Conservation (phyloP, 2,888 invertebrate genomes). For the Drosophila stalkeri region DNA sequence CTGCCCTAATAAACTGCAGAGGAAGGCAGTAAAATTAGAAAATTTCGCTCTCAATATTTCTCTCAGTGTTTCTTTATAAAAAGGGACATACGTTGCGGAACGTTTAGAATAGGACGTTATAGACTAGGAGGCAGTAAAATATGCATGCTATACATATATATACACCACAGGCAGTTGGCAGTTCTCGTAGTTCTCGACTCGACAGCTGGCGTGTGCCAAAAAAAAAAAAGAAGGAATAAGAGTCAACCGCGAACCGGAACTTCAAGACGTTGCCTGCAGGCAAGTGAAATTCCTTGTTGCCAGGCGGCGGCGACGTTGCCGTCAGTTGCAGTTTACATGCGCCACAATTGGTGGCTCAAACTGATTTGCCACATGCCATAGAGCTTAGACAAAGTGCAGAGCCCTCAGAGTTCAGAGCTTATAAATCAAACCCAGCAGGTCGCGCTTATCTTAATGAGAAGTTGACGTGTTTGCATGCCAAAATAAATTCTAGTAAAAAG, state of each 20-base stretch:
- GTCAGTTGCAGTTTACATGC: slow-evolving; percentile 51
- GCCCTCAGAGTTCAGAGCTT: not conserved
- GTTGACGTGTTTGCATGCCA: slow-evolving; percentile 75
- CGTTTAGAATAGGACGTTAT: slow-evolving; percentile 37
- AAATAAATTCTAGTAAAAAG: slow-evolving; percentile 41
- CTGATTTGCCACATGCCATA: slow-evolving; percentile 47
- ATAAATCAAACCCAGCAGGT: slow-evolving; percentile 49
- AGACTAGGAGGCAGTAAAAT: slow-evolving; percentile 39
- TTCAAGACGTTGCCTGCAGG: slow-evolving; percentile 37
- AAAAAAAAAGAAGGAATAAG: slow-evolving; percentile 23
- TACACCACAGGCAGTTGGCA: slow-evolving; percentile 33
- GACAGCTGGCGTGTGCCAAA: slow-evolving; percentile 76
- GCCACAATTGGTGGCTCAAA: slow-evolving; percentile 50
- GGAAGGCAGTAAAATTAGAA: too few species aligned
- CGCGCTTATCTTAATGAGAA: slow-evolving; percentile 75
- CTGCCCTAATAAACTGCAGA: too few species aligned
- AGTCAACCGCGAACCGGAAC: slow-evolving; percentile 31
- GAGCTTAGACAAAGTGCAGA: slow-evolving; percentile 12
- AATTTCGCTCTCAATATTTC: not conserved
- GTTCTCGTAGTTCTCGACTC: slow-evolving; percentile 27
- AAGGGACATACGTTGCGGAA: slow-evolving; percentile 17
- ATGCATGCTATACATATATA: slow-evolving; percentile 13
- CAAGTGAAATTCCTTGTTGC: slow-evolving; percentile 46
- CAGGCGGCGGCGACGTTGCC: slow-evolving; percentile 24
- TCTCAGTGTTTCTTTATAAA: slow-evolving; percentile 1